Base-by-base conservation (phyloP, 2,113 vertebrate genomes). In the Mesitornis unicolor region DNA sequence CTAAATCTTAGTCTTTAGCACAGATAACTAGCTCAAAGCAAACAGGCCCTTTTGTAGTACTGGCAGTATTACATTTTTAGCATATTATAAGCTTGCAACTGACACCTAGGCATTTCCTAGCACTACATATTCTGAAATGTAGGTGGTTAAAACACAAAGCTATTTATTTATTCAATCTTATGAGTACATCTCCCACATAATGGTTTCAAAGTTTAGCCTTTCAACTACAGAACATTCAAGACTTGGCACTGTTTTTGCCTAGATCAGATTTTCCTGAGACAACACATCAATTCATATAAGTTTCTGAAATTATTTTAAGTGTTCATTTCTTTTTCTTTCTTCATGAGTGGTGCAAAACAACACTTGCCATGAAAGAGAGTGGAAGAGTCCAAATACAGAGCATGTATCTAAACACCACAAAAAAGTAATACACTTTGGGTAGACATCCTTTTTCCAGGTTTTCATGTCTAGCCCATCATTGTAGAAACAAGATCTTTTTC, bases 21-120 rank as follows among this genome's bases (percentile, higher is more conserved):
- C 4, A 90, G 76, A 65, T 78, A 91, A 84, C 70, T 63, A 84
- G 65, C 53, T 93, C 69, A 89, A 89, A 95, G 87, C 51, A 93
- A 92, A 89, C 53, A 89, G 38, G 38, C 17, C 57, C 26, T 71
- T 89, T 79, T 82, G 61, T 74, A 63, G 22, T 69, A 84, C 42
- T 89, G 86, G 53, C 83, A 81, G n/a, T 65, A 84, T 75, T 65
- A 89, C 7, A 68, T 59, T 93, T 95, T 89, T 84, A 95, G 40
- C 68, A 60, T 68, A 75, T 61, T 68, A 61, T 83, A 95, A 94
- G 59, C 47, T 88, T 88, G 53, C 29, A 90, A 1, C 18, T 80
- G 67, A 75, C 51, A 92, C 68, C 47, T 57, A 78, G 59, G 51
- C 33, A 68, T 80, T 93, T 86, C 10, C n/a, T 12, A 84, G 47